Conservation (phyloP, 2,797 vertebrate genomes). For the Neosilurus hyrtlii region DNA sequence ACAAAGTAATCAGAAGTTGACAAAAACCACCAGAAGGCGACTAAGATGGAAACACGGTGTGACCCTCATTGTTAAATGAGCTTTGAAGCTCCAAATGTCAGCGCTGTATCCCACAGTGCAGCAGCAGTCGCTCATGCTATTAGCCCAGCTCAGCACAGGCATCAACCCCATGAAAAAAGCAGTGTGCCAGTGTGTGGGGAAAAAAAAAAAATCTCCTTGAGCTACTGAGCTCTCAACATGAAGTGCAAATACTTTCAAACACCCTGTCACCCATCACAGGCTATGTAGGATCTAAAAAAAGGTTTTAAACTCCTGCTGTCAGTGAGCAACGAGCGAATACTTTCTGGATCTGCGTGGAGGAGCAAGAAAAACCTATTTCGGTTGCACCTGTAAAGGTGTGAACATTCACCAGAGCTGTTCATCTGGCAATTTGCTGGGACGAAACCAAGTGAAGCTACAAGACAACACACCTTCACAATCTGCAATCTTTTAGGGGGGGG, state of each 20-base stretch:
- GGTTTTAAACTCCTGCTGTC: constrained; percentile 25
- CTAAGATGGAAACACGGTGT: constrained; percentile 37
- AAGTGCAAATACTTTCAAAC: constrained; percentile 31
- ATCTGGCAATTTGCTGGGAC: neutral
- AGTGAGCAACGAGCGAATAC: neutral
- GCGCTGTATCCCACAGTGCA: constrained; percentile 34
- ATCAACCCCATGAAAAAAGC: neutral
- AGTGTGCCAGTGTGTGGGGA: neutral
- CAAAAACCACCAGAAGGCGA: constrained; percentile 31
- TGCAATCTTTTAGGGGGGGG: neutral
- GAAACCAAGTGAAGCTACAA: neutral
- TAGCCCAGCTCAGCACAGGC: constrained; percentile 5
- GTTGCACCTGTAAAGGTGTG: neutral
- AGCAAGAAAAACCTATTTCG: constrained; percentile 19
- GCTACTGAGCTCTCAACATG: constrained; percentile 29
- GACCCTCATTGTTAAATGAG: constrained; percentile 52
- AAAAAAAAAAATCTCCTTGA: constrained; percentile 8
- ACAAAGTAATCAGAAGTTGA: constrained; percentile 43
- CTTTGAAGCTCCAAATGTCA: constrained; percentile 51
- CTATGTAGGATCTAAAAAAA: neutral
- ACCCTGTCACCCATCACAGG: neutral
- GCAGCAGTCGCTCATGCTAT: constrained; percentile 31
- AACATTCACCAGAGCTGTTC: neutral
- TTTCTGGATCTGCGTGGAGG: neutral
- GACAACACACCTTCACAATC: neutral